Base-by-base conservation (phyloP, 2,797 vertebrate species). In the Simalia tracyae region DNA sequence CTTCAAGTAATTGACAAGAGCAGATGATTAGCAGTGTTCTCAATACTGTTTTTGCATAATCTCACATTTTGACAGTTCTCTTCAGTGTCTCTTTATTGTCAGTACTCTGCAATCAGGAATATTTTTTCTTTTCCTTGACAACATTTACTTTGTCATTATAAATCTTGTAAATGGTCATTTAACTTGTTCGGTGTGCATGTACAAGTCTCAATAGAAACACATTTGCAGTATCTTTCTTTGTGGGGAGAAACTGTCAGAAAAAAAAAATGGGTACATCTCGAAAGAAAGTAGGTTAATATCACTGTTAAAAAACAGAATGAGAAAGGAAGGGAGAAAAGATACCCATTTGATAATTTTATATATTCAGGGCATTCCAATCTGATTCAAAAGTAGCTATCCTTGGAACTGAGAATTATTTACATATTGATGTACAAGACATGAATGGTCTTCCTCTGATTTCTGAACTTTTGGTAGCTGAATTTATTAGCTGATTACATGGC, bases 1-100 rank as follows among this genome's bases (percentile, higher is more conserved):
- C 98, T 98, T 98, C 97, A 97, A 97, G 98, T 98, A 98, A 99
- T 98, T 98, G 98, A 98, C 98, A 98, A 97, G 96, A 98, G 98
- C 98, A 98, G 98, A 98, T 98, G 98, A 99, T 99, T 98, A 98
- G 98, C 98, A 97, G 96, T 97, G 97, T 98, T 98, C 98, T 98
- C 98, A 96, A 97, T 97, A 97, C 98, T 98, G 98, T 97, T 98
- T 98, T 97, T 98, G 98, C 98, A 98, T 98, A 98, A 98, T 98
- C 98, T 97, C 97, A 97, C 97, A 97, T 97, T 98, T 98, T 98
- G 97, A 97, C 97, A 97, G 97, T 97, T 97, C 97, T 97, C 97
- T 95, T 96, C 97, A 95, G 97, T 95, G 5, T 95, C 96, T 92
- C 97, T 97, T 97, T 97, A 97, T 97, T 98, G 97, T 97, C 97